A percentile compares a stretch with the other conserved stretches of the same genome.
Conservation (phyloP, 2,888 invertebrate species). For the Acanthococcus lagerstroemiae region DNA sequence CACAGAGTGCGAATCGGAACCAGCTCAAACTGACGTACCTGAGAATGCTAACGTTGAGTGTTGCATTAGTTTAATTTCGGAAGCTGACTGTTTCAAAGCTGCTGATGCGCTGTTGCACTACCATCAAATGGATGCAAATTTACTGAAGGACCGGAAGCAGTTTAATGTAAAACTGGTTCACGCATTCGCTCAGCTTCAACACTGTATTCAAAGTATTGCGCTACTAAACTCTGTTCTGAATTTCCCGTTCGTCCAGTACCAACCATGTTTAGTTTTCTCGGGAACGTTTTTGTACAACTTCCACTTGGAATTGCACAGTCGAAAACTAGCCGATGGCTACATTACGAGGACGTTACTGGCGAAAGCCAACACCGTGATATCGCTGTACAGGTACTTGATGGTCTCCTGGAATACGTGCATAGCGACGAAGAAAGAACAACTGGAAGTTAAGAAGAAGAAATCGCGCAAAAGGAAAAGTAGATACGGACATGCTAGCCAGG, state of each 20-base stretch:
- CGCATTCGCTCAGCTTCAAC: slow-evolving; percentile 56
- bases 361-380: slow-evolving; percentile 8
- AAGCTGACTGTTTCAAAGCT: slow-evolving; percentile 51
- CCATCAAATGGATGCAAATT: slow-evolving; percentile 50
- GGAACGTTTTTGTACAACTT: slow-evolving; percentile 69
- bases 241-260: slow-evolving; percentile 49
- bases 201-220: slow-evolving; percentile 50
- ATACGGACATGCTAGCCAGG: background rate
- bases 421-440: background rate
- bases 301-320: slow-evolving; percentile 37
- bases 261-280: slow-evolving; percentile 56
- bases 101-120: slow-evolving; percentile 50
- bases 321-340: slow-evolving; percentile 20
- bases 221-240: slow-evolving; percentile 56
- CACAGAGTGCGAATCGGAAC: background rate
- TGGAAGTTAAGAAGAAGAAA: background rate
- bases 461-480: background rate
- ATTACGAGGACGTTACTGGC: slow-evolving; percentile 23
- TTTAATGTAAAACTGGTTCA: slow-evolving; percentile 52
- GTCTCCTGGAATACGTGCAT: background rate
- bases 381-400: slow-evolving; percentile 5
- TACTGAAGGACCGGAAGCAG: slow-evolving; percentile 47
- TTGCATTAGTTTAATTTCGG: slow-evolving; percentile 18
- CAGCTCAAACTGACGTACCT: background rate
- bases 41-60: background rate